These are phyloP conservation scores for Gnathonemus echidnorhynchus DNA, from an alignment of 2,113 vertebrate genomes.

Conservation along the genomic window DNA sequence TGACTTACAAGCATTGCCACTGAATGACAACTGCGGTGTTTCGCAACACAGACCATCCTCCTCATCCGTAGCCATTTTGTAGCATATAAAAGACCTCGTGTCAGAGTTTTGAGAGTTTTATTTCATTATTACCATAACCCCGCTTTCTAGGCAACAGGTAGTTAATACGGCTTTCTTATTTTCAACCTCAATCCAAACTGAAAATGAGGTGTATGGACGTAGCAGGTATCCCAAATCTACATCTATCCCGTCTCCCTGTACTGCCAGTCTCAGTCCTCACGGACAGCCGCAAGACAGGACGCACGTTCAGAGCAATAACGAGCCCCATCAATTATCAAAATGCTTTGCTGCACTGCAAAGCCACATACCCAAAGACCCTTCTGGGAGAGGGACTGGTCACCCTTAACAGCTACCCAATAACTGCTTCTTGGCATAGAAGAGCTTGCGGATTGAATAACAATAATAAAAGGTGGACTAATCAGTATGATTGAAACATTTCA, in stretches of 20 bases:
- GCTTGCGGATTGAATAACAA: background rate
- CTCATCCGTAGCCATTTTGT: background rate
- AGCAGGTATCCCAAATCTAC: background rate
- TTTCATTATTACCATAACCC: background rate
- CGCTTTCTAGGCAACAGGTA: background rate
- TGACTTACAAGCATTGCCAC: background rate
- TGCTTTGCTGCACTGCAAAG: background rate
- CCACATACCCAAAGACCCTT: no score
- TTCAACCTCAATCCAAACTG: background rate
- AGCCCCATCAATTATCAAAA: background rate
- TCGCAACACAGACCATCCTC: background rate
- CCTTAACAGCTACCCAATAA: background rate
- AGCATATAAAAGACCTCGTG: background rate
- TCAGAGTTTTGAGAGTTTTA: background rate
- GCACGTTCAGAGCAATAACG: background rate
- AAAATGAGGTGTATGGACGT: background rate
- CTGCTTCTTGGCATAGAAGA: background rate
- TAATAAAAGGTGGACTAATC: slow-evolving; percentile 4
- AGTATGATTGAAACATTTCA: background rate
- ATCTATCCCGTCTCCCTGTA: background rate
- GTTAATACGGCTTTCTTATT: background rate
- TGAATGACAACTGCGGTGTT: background rate
- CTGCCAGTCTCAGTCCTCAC: background rate
- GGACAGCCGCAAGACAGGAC: background rate
- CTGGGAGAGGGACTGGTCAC: background rate